phyloP scores from a whole-genome alignment of 2,888 invertebrate species.

The Cantharis lateralis region DNA sequence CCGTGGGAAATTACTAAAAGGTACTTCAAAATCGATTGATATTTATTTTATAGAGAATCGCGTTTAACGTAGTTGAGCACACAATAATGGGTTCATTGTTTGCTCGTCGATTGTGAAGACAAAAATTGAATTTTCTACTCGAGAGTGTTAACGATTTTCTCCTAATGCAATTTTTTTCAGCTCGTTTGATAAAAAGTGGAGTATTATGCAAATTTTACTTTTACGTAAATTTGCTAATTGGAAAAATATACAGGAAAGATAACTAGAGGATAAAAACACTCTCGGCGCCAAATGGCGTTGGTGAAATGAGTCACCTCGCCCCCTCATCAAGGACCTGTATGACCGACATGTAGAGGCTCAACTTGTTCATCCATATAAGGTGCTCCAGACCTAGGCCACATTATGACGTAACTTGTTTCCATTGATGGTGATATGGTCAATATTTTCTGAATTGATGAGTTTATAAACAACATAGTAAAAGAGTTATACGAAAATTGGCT shows the following conservation, averaged over 20 bases:
- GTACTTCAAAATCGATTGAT: constrained; percentile 29
- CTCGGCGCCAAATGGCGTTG: constrained; percentile 34
- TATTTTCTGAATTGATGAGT: background rate
- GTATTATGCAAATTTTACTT: background rate
- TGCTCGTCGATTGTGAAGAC: background rate
- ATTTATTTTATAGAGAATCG: background rate
- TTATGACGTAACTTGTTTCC: constrained; percentile 38
- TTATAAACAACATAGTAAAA: background rate
- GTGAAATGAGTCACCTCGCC: constrained; percentile 34
- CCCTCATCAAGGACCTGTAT: constrained; percentile 36
- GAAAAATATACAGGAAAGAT: constrained; percentile 24
- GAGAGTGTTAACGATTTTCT: background rate
- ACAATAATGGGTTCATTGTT: background rate
- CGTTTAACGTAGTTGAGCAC: background rate
- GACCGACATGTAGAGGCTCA: constrained; percentile 39
- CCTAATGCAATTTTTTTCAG: background rate
- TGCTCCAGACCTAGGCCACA: constrained; percentile 44
- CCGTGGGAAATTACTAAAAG: constrained; percentile 35
- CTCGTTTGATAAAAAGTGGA: background rate
- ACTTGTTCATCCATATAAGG: constrained; percentile 43
- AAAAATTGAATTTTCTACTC: background rate
- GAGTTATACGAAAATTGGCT: no score
- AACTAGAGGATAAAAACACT: constrained; percentile 29
- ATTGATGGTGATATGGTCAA: constrained; percentile 28
- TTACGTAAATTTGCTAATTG: constrained; percentile 14